Percentiles rank a stretch among this genome's conserved stretches.
Conservation (phyloP, 2,888 invertebrate genomes). For the Orthosia cruda region DNA sequence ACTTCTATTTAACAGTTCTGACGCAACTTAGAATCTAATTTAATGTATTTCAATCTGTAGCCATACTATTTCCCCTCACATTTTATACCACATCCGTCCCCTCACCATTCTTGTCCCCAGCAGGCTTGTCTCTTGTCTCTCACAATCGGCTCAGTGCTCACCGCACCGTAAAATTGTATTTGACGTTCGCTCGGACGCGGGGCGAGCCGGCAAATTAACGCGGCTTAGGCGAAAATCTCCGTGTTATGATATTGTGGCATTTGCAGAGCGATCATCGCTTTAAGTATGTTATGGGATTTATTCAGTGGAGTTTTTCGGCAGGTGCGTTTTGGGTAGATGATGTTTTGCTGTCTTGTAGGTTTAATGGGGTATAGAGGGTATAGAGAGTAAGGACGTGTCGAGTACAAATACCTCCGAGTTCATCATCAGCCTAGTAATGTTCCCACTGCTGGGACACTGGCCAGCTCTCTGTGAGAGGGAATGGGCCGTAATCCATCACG, state of each 20-base stretch:
- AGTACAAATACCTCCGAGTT: neutral
- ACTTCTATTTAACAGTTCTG: no score
- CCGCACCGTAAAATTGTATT: constrained; percentile 91
- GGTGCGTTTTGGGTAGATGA: constrained; percentile 30
- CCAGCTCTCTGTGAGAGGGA: no score
- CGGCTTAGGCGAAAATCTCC: constrained; percentile 89
- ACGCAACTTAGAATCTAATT: no score
- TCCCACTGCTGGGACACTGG: no score
- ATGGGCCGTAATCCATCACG: no score
- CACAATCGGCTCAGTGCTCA: constrained; percentile 91
- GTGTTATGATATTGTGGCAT: constrained; percentile 85
- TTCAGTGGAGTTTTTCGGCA: constrained; percentile 64
- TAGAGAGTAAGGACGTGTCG: neutral
- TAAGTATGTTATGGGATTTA: constrained; percentile 82
- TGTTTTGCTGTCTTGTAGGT: neutral
- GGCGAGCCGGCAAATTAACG: constrained; percentile 82
- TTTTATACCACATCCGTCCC: constrained; percentile 70
- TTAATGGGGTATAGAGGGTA: neutral
- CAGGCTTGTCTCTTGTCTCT: constrained; percentile 89
- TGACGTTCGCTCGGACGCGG: constrained; percentile 87
- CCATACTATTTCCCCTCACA: neutral
- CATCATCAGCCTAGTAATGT: no score
- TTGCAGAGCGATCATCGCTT: constrained; percentile 81
- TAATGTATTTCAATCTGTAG: neutral
- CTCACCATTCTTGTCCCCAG: constrained; percentile 63